A percentile compares a stretch with the other conserved stretches of the same genome.
Conservation (phyloP, 2,888 invertebrate species). For the Psococerastis gibbosa region DNA sequence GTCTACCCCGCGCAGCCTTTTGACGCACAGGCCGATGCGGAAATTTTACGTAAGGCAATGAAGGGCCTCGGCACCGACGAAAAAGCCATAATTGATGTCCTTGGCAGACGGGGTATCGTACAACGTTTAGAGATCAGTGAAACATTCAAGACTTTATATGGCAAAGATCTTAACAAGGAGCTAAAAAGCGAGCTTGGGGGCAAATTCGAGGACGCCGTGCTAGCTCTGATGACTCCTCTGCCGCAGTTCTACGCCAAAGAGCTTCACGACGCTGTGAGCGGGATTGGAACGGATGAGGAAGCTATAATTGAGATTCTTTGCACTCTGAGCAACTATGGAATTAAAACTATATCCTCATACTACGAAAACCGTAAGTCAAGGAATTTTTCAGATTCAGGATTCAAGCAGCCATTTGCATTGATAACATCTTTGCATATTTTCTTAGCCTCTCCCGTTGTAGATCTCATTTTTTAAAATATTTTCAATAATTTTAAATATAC, state of each 20-base stretch:
- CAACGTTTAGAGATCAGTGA: slow-evolving; percentile 82
- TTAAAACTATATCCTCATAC: slow-evolving; percentile 64
- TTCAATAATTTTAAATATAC: no score
- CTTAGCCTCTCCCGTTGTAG: no score
- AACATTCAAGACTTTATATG: slow-evolving; percentile 81
- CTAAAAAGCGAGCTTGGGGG: slow-evolving; percentile 78
- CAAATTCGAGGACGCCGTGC: slow-evolving; percentile 71
- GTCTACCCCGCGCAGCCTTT: slow-evolving; percentile 74
- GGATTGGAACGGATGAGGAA: slow-evolving; percentile 75
- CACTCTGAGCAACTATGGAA: slow-evolving; percentile 77
- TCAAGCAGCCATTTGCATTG: no score
- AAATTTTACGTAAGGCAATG: slow-evolving; percentile 73
- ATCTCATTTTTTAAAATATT: neutral
- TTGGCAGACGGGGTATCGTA: slow-evolving; percentile 71
- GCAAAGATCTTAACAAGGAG: slow-evolving; percentile 67
- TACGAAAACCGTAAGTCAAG: slow-evolving; percentile 64
- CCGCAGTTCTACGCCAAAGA: slow-evolving; percentile 84
- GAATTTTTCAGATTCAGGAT: neutral
- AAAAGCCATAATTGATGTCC: slow-evolving; percentile 73
- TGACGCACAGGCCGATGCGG: slow-evolving; percentile 69
- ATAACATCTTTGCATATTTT: no score
- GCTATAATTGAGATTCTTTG: slow-evolving; percentile 85
- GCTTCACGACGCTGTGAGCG: slow-evolving; percentile 68
- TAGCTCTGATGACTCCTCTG: slow-evolving; percentile 79
- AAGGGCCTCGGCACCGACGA: slow-evolving; percentile 88